phyloP scores from a whole-genome alignment of 2,113 vertebrate genomes.

The Anhinga rufa region DNA sequence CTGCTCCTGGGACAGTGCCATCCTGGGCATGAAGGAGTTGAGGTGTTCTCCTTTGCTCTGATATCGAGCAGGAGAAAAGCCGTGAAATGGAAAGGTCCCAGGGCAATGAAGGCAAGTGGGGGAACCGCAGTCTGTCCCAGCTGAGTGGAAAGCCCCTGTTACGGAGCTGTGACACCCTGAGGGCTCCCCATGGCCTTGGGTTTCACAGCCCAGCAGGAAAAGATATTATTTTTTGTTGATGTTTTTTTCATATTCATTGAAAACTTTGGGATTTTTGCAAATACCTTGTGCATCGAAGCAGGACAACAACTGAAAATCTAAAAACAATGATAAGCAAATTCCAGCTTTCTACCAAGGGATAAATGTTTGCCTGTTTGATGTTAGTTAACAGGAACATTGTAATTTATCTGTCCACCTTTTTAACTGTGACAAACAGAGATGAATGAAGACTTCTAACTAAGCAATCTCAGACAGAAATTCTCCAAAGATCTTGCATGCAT shows the following conservation, averaged over 20 bases:
- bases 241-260: neutral
- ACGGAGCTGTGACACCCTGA: neutral
- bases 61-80: neutral
- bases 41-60: neutral
- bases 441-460: neutral
- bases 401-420: neutral
- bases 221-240: rapidly evolving
- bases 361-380: neutral
- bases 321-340: neutral
- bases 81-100: neutral
- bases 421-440: neutral
- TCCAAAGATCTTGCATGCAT: neutral
- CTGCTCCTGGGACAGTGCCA: neutral
- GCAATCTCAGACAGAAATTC: neutral
- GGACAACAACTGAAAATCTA: neutral
- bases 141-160: neutral
- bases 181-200: rapidly evolving
- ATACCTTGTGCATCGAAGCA: neutral
- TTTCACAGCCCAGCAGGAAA: neutral
- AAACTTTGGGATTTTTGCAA: neutral
- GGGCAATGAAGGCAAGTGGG: neutral
- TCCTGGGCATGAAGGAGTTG: neutral
- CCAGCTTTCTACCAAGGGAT: neutral
- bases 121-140: neutral
- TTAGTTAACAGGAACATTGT: neutral